Conservation (phyloP, 2,888 invertebrate species). For the Leucozona laternaria region DNA sequence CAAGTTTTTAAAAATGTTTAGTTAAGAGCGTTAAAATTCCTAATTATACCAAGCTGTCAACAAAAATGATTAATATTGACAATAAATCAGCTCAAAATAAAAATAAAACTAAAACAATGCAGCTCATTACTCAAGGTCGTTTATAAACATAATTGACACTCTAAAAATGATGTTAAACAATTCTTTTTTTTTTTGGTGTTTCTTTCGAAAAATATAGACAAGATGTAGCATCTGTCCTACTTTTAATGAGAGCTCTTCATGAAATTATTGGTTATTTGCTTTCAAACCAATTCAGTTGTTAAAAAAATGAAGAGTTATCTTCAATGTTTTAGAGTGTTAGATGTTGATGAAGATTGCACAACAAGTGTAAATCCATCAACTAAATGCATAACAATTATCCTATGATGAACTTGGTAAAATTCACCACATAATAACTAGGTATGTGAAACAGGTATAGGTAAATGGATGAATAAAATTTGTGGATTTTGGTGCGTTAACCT, state of each 20-base stretch:
- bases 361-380: conserved; percentile 53
- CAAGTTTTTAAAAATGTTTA: neutral
- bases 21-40: conserved; percentile 38
- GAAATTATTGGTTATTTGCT: conserved; percentile 30
- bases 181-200: neutral
- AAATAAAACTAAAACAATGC: conserved; percentile 58
- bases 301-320: conserved; percentile 45
- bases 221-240: conserved; percentile 34
- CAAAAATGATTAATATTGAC: conserved; percentile 58
- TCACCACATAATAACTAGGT: neutral
- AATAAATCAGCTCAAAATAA: conserved; percentile 5
- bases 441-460: neutral
- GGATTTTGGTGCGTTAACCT: conserved; percentile 11
- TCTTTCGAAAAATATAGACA: neutral
- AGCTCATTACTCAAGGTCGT: conserved; percentile 45
- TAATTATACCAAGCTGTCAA: conserved; percentile 61
- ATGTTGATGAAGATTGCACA: conserved; percentile 40
- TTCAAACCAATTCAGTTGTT: conserved; percentile 21
- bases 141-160: conserved; percentile 51
- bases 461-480: conserved; percentile 8
- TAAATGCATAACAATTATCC: conserved; percentile 62
- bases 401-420: conserved; percentile 9
- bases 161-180: conserved; percentile 34
- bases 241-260: conserved; percentile 33
- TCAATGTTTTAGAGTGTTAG: conserved; percentile 39